These are phyloP conservation scores for Morinoia aosen DNA, from an alignment of 2,888 invertebrate species.

Conservation along the genomic window DNA sequence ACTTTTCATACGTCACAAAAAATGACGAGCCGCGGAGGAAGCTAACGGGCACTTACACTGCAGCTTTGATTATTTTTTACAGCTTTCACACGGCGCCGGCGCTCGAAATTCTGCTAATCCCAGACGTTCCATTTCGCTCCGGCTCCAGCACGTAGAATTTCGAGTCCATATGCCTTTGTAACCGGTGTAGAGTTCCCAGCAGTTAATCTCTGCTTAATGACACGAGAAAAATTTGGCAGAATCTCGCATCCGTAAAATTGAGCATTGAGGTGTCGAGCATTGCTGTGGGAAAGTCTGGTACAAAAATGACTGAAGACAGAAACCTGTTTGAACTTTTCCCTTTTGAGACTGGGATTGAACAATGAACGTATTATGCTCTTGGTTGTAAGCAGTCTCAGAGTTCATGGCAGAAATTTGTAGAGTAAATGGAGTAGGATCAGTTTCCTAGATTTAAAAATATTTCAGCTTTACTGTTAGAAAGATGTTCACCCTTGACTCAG, in stretches of 20 bases:
- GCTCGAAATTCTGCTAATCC: background rate
- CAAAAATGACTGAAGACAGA: background rate
- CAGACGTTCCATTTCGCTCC: conserved; percentile 21
- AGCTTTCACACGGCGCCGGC: background rate
- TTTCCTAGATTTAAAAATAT: background rate
- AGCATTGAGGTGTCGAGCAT: background rate
- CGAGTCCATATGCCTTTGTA: background rate
- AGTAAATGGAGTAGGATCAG: background rate
- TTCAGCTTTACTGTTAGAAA: background rate
- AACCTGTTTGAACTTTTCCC: background rate
- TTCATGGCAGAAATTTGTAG: background rate
- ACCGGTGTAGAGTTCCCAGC: conserved; percentile 23
- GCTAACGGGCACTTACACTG: background rate
- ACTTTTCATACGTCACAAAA: background rate
- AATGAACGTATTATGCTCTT: background rate
- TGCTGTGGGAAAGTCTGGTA: conserved; percentile 1
- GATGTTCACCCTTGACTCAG: background rate
- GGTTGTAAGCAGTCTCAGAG: background rate
- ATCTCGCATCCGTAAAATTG: background rate
- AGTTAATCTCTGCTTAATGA: conserved; percentile 32
- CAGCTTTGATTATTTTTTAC: background rate
- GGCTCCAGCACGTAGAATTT: background rate
- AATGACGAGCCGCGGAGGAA: background rate
- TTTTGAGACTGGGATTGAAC: background rate
- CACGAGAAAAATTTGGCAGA: conserved; percentile 2